These are phyloP conservation scores for Epiblema foenella DNA, from an alignment of 2,888 invertebrate species.

Conservation along the genomic window DNA sequence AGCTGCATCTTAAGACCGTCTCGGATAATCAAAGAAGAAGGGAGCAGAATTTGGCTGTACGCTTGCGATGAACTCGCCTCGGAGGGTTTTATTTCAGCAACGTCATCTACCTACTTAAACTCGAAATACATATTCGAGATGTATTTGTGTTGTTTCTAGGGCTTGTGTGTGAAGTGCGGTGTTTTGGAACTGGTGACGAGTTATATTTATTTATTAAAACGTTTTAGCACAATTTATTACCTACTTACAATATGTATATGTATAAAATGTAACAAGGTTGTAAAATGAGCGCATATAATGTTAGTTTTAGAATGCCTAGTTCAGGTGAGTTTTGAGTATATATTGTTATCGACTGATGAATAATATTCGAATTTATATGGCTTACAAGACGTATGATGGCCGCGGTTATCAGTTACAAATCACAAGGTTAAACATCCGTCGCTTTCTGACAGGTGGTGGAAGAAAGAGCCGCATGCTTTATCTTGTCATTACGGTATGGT, in stretches of 20 bases:
- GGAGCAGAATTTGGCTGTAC: no score
- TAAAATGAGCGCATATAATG: slow-evolving; percentile 1
- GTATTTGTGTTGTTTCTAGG: background rate
- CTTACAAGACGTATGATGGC: background rate
- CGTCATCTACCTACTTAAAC: no score
- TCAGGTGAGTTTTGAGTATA: background rate
- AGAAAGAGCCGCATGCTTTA: background rate
- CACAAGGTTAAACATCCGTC: background rate
- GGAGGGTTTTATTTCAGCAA: background rate
- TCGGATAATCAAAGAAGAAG: no score
- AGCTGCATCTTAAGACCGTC: no score
- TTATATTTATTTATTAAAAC: slow-evolving; percentile 13
- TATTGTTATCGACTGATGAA: background rate
- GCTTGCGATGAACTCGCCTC: background rate
- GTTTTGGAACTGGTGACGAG: slow-evolving; percentile 1
- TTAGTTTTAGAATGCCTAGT: background rate
- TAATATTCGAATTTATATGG: slow-evolving; percentile 1
- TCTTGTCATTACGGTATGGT: background rate
- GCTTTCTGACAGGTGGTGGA: background rate
- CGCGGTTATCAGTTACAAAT: background rate
- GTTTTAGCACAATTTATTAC: slow-evolving; percentile 20
- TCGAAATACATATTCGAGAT: no score
- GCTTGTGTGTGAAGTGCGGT: background rate
- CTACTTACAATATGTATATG: background rate
- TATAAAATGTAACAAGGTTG: background rate